Evolutionary conservation across 2,113 vertebrate species (phyloP), one percentile per base, ranked within the genome.

Genomic region (Xyrauchen texanus): DNA sequence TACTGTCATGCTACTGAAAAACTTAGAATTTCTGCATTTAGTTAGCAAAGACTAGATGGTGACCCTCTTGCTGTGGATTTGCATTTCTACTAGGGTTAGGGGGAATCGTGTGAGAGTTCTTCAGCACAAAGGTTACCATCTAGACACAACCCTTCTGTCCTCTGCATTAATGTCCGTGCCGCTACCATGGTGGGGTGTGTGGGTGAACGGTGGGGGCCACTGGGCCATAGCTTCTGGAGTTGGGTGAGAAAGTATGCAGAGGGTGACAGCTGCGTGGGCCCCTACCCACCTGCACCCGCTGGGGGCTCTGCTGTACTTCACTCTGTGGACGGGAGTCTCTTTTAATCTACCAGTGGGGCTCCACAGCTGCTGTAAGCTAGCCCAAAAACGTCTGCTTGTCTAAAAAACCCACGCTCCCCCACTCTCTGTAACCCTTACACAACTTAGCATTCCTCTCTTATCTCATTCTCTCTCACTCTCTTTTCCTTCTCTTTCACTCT

Each of bases 331-430:
- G 92, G 94, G 93, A 93, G 94, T 93, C 92, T 93, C 94, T 96
- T 96, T 96, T 96, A 96, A 96, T 96, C 93, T 95, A 95, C 89
- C 95, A 96, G 95, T 94, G 92, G 85, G 94, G 90, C 86, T 91
- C 94, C 91, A 77, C 95, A 96, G 95, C 95, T 96, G 95, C 95
- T 94, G 94, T 94, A 95, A 96, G 91, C 92, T 93, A 94, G 93
- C 93, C 91, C 93, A 93, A 94, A 94, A 90, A 92, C 93, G 91
- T 91, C 58, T 69, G 69, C 63, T 44, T 51, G 73, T 15, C 12
- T 62, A 13, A 82, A 55, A 68, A 62, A 67, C 76, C 68, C 70
- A 74, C 68, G 63, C 77, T 80, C 68, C 68, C 61, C 72, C 63
- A 74, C 57, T 65, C 66, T 46, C 58, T 68, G 70, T 78, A 80